Evolutionary conservation across 2,113 vertebrate genomes (phyloP), one percentile per base, ranked within the genome.

Genomic region (Uropsilus gracilis): DNA sequence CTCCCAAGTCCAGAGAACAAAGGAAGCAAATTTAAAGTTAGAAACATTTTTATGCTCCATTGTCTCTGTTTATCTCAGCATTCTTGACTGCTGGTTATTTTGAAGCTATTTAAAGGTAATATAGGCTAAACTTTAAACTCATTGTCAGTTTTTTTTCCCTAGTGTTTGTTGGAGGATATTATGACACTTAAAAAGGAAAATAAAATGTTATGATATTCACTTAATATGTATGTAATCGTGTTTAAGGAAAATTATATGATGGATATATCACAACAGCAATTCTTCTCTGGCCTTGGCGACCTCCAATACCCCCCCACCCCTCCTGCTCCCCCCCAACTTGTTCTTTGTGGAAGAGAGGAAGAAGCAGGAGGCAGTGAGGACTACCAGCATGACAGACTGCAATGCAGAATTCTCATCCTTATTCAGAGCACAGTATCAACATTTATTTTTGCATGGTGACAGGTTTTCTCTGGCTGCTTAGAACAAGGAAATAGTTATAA

Each of bases 401-500:
- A 24, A 24, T 0, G 11, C 76, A 77, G 72, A 12, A 44, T 69
- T 86, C 44, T n/a, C 68, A 55, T 89, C 22, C 2, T 89, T 42
- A 86, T 72, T 83, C 78, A 17, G 42, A 66, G 55, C 53, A 81
- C 66, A 87, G 6, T 6, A 76, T 59, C 86, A 66, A 28, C 83
- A 76, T 92, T 93, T 83, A 44, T 48, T 93, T 96, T 63, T 94
- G 57, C 57, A 39, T 32, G 7, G 9, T 89, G 53, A 69, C 63
- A 61, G 50, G 34, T 76, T 94, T 93, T 75, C 76, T 18, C 39
- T 39, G 75, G 73, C 91, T 93, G 46, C 89, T 57, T 83, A 91
- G 78, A 89, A 89, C 30, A 77, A 90, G 80, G 75, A 84, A 92
- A 84, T 83, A 16, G 30, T 59, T 94, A 16, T 80, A 37, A 83